Conservation (phyloP, 2,888 invertebrate species). For the Gymnoscelis rufifasciata region DNA sequence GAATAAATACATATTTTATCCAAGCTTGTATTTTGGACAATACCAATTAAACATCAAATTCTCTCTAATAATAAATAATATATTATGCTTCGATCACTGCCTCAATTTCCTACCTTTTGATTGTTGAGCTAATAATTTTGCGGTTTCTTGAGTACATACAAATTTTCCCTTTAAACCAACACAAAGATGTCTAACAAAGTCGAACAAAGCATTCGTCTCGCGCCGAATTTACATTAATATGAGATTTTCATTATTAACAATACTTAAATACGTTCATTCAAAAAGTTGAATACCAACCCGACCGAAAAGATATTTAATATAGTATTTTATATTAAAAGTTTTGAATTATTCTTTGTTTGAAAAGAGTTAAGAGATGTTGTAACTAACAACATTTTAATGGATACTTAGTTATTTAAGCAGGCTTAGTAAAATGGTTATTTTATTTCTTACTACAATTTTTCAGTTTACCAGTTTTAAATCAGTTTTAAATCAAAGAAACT, state of each 20-base stretch:
- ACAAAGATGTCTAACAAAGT: constrained; percentile 55
- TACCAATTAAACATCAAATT: too few species aligned
- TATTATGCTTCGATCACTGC: constrained; percentile 12
- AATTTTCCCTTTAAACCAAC: constrained; percentile 20
- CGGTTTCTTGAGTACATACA: constrained; percentile 24
- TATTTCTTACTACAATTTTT: too few species aligned
- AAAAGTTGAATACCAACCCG: constrained; percentile 8
- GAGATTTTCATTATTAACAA: constrained; percentile 67
- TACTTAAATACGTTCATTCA: constrained; percentile 57
- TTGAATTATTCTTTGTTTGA: too few species aligned
- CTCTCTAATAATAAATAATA: not conserved
- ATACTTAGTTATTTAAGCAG: too few species aligned
- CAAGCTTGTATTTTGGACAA: too few species aligned
- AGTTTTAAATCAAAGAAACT: too few species aligned
- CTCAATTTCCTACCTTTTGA: constrained; percentile 24
- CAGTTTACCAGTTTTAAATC: too few species aligned
- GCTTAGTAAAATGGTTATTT: too few species aligned
- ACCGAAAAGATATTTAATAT: not conserved
- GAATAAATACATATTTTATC: too few species aligned
- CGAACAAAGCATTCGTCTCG: constrained; percentile 58
- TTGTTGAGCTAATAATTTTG: constrained; percentile 25
- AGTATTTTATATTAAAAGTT: too few species aligned
- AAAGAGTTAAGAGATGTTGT: too few species aligned
- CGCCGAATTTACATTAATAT: constrained; percentile 71
- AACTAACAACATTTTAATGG: too few species aligned